Evolutionary conservation across 2,797 vertebrate species (phyloP).

Genomic region (Acrocephalus scirpaceus): DNA sequence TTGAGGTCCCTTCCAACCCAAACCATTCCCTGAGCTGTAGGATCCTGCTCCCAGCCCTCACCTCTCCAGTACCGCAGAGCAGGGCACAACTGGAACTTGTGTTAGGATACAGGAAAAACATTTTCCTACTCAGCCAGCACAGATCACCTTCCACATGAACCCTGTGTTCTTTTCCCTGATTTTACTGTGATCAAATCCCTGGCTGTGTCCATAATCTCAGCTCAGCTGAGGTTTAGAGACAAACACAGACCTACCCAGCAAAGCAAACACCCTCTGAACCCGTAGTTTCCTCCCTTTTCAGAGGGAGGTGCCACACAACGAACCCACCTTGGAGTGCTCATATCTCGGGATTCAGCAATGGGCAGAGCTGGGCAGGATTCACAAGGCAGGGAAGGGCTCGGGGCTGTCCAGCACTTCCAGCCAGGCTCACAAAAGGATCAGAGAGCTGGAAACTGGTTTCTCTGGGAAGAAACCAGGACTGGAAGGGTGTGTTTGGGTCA

Average conservation of each 20-base stretch:
- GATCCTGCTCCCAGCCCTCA: neutral
- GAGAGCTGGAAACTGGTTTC: neutral
- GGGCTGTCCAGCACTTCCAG: neutral
- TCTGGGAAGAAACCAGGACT: neutral
- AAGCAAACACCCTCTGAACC: too few species aligned
- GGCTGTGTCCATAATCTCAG: neutral
- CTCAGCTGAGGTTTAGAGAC: neutral
- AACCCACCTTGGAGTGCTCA: neutral
- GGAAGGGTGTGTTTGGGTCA: rapidly evolving
- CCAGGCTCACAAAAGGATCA: neutral
- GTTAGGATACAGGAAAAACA: neutral
- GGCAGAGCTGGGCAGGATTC: rapidly evolving
- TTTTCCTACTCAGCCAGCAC: neutral
- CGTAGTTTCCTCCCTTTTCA: rapidly evolving
- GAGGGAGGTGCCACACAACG: neutral
- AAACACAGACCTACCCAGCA: neutral
- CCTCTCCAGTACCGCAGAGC: too few species aligned
- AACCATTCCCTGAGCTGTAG: neutral
- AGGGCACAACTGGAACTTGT: too few species aligned
- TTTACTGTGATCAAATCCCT: neutral
- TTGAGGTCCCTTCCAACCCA: neutral
- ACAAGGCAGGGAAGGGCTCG: rapidly evolving
- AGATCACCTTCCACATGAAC: rapidly evolving
- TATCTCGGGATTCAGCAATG: rapidly evolving
- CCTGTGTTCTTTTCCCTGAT: rapidly evolving